Conservation (phyloP, 2,888 invertebrate genomes). For the Alloplasta piceator region DNA sequence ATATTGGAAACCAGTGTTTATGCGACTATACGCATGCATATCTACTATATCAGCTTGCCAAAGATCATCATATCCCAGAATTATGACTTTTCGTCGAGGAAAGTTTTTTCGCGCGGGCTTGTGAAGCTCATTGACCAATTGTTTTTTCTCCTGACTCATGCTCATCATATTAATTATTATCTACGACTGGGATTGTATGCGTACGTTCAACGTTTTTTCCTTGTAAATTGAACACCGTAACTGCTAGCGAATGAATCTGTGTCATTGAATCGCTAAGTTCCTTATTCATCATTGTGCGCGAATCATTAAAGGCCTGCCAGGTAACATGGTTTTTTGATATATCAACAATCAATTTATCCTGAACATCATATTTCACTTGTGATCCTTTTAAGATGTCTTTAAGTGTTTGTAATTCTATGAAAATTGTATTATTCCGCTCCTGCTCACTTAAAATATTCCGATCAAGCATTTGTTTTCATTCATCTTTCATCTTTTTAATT, state of each 20-base stretch:
- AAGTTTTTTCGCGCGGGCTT: constrained; percentile 78
- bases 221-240: not conserved
- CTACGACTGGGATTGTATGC: too few species aligned
- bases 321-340: not conserved
- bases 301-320: not conserved
- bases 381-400: too few species aligned
- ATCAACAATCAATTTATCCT: too few species aligned
- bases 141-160: constrained; percentile 3
- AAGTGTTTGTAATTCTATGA: too few species aligned
- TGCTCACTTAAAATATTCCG: not conserved
- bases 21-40: constrained; percentile 73
- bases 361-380: too few species aligned
- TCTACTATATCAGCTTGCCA: constrained; percentile 82
- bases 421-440: not conserved
- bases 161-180: not conserved
- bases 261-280: not conserved
- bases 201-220: not conserved
- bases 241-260: not conserved
- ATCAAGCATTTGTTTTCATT: not conserved
- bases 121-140: constrained; percentile 76
- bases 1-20: constrained; percentile 76
- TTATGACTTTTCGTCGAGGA: constrained; percentile 74
- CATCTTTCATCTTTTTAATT: not conserved
- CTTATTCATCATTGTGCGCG: not conserved
- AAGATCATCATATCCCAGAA: constrained; percentile 79